Base-by-base conservation (phyloP, 2,888 invertebrate species). In the Rhogogaster chlorosoma region DNA sequence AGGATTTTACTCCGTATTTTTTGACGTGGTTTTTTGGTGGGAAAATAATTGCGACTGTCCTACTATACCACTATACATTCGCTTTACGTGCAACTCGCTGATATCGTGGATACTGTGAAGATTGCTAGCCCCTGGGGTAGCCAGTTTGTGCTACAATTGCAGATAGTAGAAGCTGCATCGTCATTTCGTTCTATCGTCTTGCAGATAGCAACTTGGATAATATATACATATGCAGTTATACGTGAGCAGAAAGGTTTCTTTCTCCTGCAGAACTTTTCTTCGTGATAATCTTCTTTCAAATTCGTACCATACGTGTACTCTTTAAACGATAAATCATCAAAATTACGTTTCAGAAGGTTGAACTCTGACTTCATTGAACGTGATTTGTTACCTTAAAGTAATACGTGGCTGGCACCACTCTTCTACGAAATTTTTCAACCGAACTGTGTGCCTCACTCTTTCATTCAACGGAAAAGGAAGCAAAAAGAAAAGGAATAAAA, bases 61-160 rank as follows among this genome's bases (percentile, higher is more conserved):
- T 22, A n/a, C 38, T n/a, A 26, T 45, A 26, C 29, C 12, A n/a
- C 38, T n/a, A 26, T 45, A 26, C 29, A 53, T 29, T 77, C 77
- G 45, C 53, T 53, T 53, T n/a, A 29, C 53, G 32, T 18, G 29
- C 1, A 5, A 42, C 67, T n/a, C 42, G 22, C 73, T 15, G 32
- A 29, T 32, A n/a, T 53, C 10, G 77, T 53, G 77, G 32, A 77
- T 77, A 53, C 53, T 53, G 77, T 53, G 77, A 77, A 77, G 77
- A 77, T 77, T 53, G 77, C 53, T 29, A 53, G 77, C 32, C 77
- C 29, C 49, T 42, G 49, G 32, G 53, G 77, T 12, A 49, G 29
- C 49, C 7, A 77, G 77, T 77, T 77, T 77, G 49, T 77, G 77
- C 53, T 32, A 53, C 49, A 53, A 38, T 77, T 77, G 42, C 71